Percentiles rank a stretch among this genome's conserved stretches.
phyloP scores from a whole-genome alignment of 2,797 vertebrate species.

The Sebastes nivosus region DNA sequence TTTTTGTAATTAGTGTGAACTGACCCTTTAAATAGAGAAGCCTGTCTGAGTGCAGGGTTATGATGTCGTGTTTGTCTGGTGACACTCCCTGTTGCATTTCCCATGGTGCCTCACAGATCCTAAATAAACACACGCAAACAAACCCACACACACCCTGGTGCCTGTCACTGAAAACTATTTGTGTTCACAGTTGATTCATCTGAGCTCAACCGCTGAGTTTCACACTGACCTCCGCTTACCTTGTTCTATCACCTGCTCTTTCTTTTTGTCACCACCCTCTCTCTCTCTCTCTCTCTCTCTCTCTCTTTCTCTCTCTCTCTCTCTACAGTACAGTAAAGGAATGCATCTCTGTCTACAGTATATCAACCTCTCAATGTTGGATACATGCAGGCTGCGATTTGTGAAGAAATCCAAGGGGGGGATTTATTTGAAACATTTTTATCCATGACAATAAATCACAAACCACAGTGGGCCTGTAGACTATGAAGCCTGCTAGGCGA shows the following conservation, averaged over 20 bases:
- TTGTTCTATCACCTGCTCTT: neutral
- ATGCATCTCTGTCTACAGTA: conserved; percentile 33
- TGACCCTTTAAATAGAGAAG: conserved; percentile 18
- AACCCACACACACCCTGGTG: conserved; percentile 62
- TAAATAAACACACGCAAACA: conserved; percentile 69
- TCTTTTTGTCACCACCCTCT: neutral
- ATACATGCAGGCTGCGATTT: neutral
- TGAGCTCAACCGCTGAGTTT: conserved; percentile 46
- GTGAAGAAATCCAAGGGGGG: no score
- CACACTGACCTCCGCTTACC: conserved; percentile 30
- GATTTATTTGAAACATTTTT: no score
- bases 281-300: neutral
- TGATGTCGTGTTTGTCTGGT: conserved; percentile 48
- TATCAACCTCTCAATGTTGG: conserved; percentile 12
- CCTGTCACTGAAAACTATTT: conserved; percentile 77
- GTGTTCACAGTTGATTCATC: conserved; percentile 72
- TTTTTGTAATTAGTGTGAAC: conserved; percentile 17
- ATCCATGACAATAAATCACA: no score
- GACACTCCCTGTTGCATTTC: conserved; percentile 68
- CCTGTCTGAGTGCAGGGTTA: conserved; percentile 3
- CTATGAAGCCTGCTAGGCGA: no score
- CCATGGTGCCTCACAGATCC: conserved; percentile 53
- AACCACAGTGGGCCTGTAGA: no score
- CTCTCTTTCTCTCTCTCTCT: neutral
- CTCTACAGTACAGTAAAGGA: conserved; percentile 47